Evolutionary conservation across 2,113 vertebrate species (phyloP).

Genomic region (Uria lomvia): DNA sequence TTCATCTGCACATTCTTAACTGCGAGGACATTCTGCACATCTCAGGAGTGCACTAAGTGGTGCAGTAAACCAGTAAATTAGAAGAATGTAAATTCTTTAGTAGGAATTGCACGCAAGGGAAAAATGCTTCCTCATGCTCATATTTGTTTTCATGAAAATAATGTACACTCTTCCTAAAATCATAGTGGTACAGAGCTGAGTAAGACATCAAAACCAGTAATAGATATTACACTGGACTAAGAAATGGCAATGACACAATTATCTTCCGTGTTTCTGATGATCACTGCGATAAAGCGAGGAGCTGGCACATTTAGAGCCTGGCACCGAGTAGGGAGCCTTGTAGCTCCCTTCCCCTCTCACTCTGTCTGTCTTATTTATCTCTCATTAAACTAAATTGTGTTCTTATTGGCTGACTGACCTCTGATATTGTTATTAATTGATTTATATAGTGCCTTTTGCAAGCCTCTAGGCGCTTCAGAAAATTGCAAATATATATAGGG

Average conservation of each 20-base stretch:
- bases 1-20: slow-evolving; percentile 78
- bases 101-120: slow-evolving; percentile 81
- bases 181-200: slow-evolving; percentile 70
- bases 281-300: slow-evolving; percentile 31
- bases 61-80: slow-evolving; percentile 88
- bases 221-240: slow-evolving; percentile 67
- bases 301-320: background rate
- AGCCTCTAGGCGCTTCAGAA: slow-evolving; percentile 48
- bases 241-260: slow-evolving; percentile 48
- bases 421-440: slow-evolving; percentile 72
- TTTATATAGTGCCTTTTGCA: slow-evolving; percentile 65
- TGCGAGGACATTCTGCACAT: slow-evolving; percentile 79
- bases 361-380: slow-evolving; percentile 70
- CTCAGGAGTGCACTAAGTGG: slow-evolving; percentile 81
- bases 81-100: slow-evolving; percentile 87
- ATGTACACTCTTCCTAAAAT: slow-evolving; percentile 79
- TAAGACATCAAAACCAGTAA: slow-evolving; percentile 76
- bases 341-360: slow-evolving; percentile 21
- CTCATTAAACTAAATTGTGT: slow-evolving; percentile 73
- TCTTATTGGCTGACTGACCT: slow-evolving; percentile 71
- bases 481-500: slow-evolving; percentile 21
- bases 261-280: slow-evolving; percentile 37
- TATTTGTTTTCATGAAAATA: slow-evolving; percentile 87
- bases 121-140: slow-evolving; percentile 80
- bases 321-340: background rate